phyloP scores from a whole-genome alignment of 23 tunicate genomes.

The Trididemnum clinides region DNA sequence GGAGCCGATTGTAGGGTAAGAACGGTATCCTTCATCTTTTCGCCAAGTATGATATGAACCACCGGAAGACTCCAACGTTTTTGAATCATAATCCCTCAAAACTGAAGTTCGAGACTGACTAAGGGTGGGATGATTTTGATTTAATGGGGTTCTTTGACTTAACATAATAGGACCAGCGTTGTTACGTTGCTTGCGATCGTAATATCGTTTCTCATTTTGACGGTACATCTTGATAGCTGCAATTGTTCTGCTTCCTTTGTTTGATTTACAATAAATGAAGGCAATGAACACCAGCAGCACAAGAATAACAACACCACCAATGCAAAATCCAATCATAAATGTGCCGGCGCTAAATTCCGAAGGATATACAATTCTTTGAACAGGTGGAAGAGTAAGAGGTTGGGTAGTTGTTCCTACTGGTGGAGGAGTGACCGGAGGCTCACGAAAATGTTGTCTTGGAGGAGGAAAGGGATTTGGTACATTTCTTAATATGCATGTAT shows the following conservation, averaged over 20 bases:
- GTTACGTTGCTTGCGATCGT: constrained; percentile 10
- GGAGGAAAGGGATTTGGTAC: neutral
- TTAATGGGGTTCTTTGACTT: neutral
- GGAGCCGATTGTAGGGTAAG: neutral
- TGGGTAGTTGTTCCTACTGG: neutral
- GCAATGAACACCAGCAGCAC: neutral
- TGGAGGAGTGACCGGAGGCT: neutral
- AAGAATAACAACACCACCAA: neutral
- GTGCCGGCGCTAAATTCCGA: neutral
- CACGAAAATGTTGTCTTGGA: neutral
- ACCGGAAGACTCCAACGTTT: neutral
- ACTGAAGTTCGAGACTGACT: neutral
- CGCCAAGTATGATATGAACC: constrained; percentile 1
- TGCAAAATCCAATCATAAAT: constrained; percentile 11
- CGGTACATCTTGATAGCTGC: constrained; percentile 9
- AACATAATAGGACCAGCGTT: neutral
- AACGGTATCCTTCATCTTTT: constrained; percentile 6
- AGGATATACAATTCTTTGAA: neutral
- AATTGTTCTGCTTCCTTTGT: neutral
- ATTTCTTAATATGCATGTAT: neutral
- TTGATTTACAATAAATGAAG: neutral
- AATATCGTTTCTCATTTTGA: constrained; percentile 7
- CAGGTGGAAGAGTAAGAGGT: too few relatives aligned
- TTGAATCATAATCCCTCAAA: neutral
- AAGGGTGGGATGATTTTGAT: neutral